A percentile compares a stretch with the other conserved stretches of the same genome.
Evolutionary conservation across 2,113 vertebrate species (phyloP).

Genomic region (Trochalopteron elliotii): DNA sequence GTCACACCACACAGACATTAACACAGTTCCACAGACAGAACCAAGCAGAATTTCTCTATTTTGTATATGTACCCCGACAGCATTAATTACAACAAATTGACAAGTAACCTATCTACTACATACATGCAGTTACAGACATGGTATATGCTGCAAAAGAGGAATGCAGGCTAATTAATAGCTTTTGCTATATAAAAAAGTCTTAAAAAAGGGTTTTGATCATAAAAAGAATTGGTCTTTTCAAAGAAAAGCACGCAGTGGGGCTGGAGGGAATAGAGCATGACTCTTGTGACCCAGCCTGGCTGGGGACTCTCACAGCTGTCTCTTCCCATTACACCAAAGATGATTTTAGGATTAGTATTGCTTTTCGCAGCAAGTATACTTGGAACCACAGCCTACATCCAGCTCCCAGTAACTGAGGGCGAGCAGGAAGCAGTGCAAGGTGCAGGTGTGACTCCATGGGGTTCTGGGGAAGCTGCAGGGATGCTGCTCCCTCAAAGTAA

Average conservation of each 20-base stretch:
- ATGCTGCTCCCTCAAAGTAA: rapidly evolving
- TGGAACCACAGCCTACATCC: not conserved
- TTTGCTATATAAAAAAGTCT: not conserved
- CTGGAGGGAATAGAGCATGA: not conserved
- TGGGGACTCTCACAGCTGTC: too few species aligned
- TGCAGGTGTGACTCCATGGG: rapidly evolving
- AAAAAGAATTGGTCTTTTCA: not conserved
- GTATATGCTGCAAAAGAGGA: not conserved
- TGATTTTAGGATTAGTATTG: not conserved
- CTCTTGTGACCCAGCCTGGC: not conserved
- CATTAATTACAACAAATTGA: not conserved
- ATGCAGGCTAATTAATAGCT: not conserved
- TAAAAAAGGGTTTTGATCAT: not conserved
- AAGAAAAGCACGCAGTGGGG: not conserved
- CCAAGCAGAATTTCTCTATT: not conserved
- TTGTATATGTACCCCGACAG: not conserved
- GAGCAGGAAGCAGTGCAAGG: not conserved
- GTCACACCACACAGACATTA: not conserved
- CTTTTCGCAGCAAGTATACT: not conserved
- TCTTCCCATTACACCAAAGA: not conserved
- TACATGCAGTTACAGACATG: not conserved
- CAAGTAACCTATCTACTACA: not conserved
- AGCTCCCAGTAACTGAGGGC: not conserved
- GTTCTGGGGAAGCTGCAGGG: rapidly evolving
- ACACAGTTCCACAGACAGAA: not conserved